Conservation (phyloP, 2,113 vertebrate genomes). For the Cnemophilus loriae region DNA sequence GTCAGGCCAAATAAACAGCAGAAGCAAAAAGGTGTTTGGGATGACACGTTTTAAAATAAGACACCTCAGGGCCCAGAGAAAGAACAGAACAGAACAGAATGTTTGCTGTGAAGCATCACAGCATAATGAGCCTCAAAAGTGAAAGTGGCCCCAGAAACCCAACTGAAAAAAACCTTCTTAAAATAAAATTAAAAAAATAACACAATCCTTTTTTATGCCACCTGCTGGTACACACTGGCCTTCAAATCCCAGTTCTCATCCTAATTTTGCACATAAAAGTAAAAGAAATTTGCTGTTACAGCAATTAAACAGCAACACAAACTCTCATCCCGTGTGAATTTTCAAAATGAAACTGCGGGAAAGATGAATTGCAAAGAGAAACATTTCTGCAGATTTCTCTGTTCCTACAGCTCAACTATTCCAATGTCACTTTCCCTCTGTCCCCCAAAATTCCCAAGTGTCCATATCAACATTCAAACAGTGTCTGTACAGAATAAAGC, state of each 20-base stretch:
- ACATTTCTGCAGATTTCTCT: not conserved
- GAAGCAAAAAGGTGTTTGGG: not conserved
- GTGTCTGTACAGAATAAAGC: not conserved
- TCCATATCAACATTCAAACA: not conserved
- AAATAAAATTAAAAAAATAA: not conserved
- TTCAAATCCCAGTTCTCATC: not conserved
- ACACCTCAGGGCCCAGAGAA: not conserved
- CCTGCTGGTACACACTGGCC: not conserved
- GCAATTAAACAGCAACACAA: not conserved
- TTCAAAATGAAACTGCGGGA: not conserved
- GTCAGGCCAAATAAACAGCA: not conserved
- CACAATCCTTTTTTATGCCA: not conserved
- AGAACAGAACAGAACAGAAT: not conserved
- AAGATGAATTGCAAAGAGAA: not conserved
- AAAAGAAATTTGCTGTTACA: fast-evolving
- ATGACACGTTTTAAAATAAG: not conserved
- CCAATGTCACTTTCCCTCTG: fast-evolving
- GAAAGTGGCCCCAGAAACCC: not conserved
- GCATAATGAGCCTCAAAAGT: fast-evolving
- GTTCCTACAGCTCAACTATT: not conserved
- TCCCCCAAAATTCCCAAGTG: not conserved
- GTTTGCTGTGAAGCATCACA: not conserved
- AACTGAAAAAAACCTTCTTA: not conserved
- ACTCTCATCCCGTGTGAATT: not conserved
- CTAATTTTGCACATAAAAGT: not conserved